These are phyloP conservation scores for Eulemur rubriventer DNA, from an alignment of 2,797 vertebrate genomes.

Conservation along the genomic window DNA sequence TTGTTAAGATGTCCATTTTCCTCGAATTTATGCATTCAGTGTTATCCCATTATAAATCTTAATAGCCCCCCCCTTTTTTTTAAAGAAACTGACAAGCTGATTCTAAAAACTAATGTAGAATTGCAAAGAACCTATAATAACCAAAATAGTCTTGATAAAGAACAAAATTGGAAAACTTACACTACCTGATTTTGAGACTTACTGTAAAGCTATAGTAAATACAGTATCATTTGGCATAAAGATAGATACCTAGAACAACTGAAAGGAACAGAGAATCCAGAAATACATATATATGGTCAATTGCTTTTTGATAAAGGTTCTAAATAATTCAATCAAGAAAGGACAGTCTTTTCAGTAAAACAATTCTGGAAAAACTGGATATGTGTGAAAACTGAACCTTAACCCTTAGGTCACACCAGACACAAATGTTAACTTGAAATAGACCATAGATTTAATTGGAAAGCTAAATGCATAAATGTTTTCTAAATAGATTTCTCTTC, in stretches of 20 bases:
- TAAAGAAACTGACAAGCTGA: neutral
- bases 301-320: neutral
- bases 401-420: neutral
- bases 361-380: neutral
- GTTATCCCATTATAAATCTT: neutral
- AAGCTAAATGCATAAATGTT: neutral
- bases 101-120: neutral
- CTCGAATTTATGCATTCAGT: neutral
- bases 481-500: neutral
- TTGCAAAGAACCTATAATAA: neutral
- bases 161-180: neutral
- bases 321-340: slow-evolving; percentile 14
- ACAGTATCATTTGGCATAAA: neutral
- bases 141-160: neutral
- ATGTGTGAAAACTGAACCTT: neutral
- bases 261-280: neutral
- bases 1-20: neutral
- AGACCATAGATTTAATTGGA: neutral
- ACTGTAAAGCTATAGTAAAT: neutral
- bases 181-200: slow-evolving; percentile 17
- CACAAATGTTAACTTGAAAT: slow-evolving; percentile 8
- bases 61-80: neutral
- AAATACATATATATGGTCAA: neutral
- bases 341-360: neutral
- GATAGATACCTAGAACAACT: neutral